These are phyloP conservation scores for Dermolepida albohirtum DNA, from an alignment of 2,888 invertebrate genomes.

Conservation along the genomic window DNA sequence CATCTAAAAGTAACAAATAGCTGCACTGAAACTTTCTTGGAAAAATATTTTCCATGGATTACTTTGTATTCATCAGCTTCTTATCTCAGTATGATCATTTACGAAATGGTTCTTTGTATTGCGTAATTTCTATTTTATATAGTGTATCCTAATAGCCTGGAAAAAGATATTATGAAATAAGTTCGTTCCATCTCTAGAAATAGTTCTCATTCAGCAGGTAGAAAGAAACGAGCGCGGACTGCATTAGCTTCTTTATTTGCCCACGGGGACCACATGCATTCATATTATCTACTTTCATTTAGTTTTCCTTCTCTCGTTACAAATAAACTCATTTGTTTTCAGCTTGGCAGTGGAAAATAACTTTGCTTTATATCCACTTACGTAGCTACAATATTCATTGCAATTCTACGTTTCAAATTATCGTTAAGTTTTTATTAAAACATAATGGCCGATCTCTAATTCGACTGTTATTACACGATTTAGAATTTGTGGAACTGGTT, in stretches of 20 bases:
- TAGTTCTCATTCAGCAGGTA: conserved; percentile 51
- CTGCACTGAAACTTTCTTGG: no score
- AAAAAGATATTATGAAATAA: conserved; percentile 14
- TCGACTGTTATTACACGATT: conserved; percentile 2
- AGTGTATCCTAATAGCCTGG: background rate
- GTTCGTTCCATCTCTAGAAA: conserved; percentile 32
- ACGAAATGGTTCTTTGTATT: no score
- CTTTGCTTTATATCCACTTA: conserved; percentile 20
- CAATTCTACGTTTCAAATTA: background rate
- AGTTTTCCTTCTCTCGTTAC: conserved; percentile 46
- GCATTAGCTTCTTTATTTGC: conserved; percentile 59
- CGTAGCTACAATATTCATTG: background rate
- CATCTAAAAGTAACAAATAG: no score
- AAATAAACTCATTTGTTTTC: conserved; percentile 36
- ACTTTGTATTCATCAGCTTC: no score
- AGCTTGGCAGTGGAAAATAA: conserved; percentile 33
- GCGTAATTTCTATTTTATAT: no score
- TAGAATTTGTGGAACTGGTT: conserved; percentile 16
- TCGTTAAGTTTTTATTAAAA: conserved; percentile 8
- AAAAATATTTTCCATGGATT: no score
- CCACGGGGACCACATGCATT: conserved; percentile 58
- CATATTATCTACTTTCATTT: conserved; percentile 59
- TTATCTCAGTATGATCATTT: no score
- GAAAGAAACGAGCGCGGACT: conserved; percentile 49
- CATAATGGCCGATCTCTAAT: no score